Evolutionary conservation across 2,113 vertebrate species (phyloP), one percentile per base, ranked within the genome.

Genomic region (Chamaetylas fuelleborni): DNA sequence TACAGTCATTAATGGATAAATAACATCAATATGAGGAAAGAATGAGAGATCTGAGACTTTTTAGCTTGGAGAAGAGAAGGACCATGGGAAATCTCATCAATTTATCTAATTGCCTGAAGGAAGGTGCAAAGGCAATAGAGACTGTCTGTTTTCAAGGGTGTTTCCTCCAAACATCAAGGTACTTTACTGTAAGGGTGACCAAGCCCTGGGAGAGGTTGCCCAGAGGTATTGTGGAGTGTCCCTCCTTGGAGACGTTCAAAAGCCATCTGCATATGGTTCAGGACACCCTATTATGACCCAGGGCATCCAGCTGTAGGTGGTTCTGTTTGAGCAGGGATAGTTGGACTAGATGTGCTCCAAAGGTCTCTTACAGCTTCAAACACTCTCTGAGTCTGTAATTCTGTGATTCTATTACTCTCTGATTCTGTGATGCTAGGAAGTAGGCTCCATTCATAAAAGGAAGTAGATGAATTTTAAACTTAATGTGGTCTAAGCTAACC

Each of bases 251-350:
- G 18, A 43, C 60, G 28, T 7, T 64, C 6, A 69, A 34, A 81
- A 74, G 7, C 13, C 9, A 8, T n/a, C 18, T 56, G 18, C 4
- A 42, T 12, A 34, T 1, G 0, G 11, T 73, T 43, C 24, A n/a
- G 34, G 19, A n/a, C 50, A 64, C 11, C 9, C 18, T 15, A 40
- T 34, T 16, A 48, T 6, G 4, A 20, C 34, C 11, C 19, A 42
- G 29, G 12, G 12, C 15, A 66, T 48, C 31, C 15, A 92, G 15
- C 5, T 42, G 43, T n/a, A 54, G 2, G 2, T 61, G 11, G 3
- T 25, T 42, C 7, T 43, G 6, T 17, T 73, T 66, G 15, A 79
- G 18, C 15, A 50, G 9, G 4, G 5, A 4, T 3, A 40, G 2
- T 34, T 54, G 38, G 8, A 48, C 24, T 15, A 43, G 13, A 25